Percentiles rank a stretch among this genome's conserved stretches.
These are phyloP conservation scores for Caenorhabditis sinica DNA, from an alignment of 2,888 invertebrate genomes.

Conservation along the genomic window DNA sequence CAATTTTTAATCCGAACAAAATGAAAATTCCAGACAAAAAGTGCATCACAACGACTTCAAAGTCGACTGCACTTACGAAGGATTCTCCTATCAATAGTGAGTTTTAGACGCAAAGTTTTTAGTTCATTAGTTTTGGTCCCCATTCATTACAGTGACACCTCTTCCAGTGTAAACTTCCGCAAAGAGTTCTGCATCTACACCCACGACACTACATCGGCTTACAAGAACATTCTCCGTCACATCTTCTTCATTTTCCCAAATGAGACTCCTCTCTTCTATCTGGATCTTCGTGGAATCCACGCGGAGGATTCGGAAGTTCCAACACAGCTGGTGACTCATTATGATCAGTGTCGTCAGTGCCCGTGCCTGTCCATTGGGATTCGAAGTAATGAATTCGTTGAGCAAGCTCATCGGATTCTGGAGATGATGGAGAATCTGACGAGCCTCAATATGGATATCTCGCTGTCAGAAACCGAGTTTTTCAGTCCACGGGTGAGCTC, in stretches of 20 bases:
- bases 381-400: conserved; percentile 30
- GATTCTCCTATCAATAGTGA: background rate
- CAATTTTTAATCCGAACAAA: background rate
- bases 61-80: background rate
- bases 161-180: conserved; percentile 30
- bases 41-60: background rate
- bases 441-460: conserved; percentile 23
- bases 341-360: conserved; percentile 9
- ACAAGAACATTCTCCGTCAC: conserved; percentile 25
- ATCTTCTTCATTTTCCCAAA: conserved; percentile 38
- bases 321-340: background rate
- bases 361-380: conserved; percentile 13
- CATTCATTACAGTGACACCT: too few relatives aligned
- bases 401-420: conserved; percentile 25
- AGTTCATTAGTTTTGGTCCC: too few relatives aligned
- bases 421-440: conserved; percentile 34
- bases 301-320: background rate
- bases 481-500: conserved; percentile 31
- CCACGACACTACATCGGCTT: background rate
- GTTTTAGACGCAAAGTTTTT: background rate
- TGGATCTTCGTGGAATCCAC: conserved; percentile 48
- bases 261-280: conserved; percentile 19
- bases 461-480: conserved; percentile 7
- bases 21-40: conserved; percentile 17
- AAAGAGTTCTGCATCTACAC: conserved; percentile 28